Evolutionary conservation across 2,113 vertebrate species (phyloP).

Genomic region (Bubo blakistoni): DNA sequence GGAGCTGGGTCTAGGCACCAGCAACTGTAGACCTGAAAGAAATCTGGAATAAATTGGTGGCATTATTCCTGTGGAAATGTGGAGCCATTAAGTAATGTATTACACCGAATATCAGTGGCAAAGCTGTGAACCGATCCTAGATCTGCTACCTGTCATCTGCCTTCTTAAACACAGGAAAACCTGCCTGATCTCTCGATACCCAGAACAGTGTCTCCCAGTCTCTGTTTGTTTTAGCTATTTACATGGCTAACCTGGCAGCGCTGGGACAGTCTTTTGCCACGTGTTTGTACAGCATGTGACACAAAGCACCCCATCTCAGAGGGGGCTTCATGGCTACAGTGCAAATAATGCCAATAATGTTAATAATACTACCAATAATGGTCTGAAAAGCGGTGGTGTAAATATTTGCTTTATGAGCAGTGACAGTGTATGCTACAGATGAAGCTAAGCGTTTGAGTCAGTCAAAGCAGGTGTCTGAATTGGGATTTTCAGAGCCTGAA

Average conservation of each 20-base stretch:
- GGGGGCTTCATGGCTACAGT: neutral
- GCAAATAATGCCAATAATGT: neutral
- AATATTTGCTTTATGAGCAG: conserved; percentile 4
- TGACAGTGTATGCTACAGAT: neutral
- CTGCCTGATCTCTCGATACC: neutral
- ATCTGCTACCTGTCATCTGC: neutral
- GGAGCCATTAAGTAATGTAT: neutral
- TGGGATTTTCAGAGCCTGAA: neutral
- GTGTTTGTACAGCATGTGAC: neutral
- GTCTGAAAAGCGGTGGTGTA: neutral
- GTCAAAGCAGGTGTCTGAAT: neutral
- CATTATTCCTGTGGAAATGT: neutral
- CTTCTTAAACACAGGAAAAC: neutral
- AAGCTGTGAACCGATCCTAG: neutral
- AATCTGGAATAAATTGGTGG: neutral
- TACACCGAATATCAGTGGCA: neutral
- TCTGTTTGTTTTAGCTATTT: neutral
- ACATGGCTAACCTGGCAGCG: neutral
- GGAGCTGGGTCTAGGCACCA: neutral
- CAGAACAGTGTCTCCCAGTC: neutral
- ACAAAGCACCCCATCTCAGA: neutral
- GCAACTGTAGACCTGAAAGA: neutral
- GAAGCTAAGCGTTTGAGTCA: neutral
- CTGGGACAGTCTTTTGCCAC: rapidly evolving
- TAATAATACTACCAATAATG: neutral